phyloP scores from a whole-genome alignment of 2,888 invertebrate species.

The Sminthurinus aureus region DNA sequence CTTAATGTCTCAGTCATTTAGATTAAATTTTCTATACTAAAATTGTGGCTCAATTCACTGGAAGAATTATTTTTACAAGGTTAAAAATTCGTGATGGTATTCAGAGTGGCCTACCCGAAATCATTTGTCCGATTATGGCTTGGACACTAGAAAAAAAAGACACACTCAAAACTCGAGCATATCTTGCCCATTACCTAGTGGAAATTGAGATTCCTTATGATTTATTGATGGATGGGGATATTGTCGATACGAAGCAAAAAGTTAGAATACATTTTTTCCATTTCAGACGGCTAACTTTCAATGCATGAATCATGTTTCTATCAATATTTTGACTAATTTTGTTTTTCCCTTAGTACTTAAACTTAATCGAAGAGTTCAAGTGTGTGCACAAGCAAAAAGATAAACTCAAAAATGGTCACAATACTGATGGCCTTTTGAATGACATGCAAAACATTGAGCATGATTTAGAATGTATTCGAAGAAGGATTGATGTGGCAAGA shows the following conservation, averaged over 20 bases:
- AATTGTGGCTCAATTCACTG: too few species aligned
- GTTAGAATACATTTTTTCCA: not conserved
- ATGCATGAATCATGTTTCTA: not conserved
- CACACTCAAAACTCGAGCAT: slow-evolving; percentile 68
- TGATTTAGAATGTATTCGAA: slow-evolving; percentile 34
- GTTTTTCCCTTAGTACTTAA: slow-evolving; percentile 18
- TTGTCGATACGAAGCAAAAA: slow-evolving; percentile 25
- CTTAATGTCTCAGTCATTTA: not conserved
- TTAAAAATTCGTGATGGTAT: slow-evolving; percentile 67
- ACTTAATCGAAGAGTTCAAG: slow-evolving; percentile 36
- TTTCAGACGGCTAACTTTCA: not conserved
- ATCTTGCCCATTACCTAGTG: slow-evolving; percentile 65
- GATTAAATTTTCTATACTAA: too few species aligned
- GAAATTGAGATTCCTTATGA: slow-evolving; percentile 65
- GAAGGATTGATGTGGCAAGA: slow-evolving; percentile 29
- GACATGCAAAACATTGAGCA: slow-evolving; percentile 41
- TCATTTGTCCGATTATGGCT: slow-evolving; percentile 67
- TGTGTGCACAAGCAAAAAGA: slow-evolving; percentile 20
- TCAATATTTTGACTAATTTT: not conserved
- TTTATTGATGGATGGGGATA: slow-evolving; percentile 18
- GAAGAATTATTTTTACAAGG: slow-evolving; percentile 62
- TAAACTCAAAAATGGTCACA: slow-evolving; percentile 22
- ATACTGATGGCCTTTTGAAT: slow-evolving; percentile 16
- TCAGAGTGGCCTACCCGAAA: slow-evolving; percentile 66
- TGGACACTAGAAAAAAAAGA: slow-evolving; percentile 67